These are phyloP conservation scores for Brachypterus glaber DNA, from an alignment of 2,888 invertebrate genomes.

Conservation along the genomic window DNA sequence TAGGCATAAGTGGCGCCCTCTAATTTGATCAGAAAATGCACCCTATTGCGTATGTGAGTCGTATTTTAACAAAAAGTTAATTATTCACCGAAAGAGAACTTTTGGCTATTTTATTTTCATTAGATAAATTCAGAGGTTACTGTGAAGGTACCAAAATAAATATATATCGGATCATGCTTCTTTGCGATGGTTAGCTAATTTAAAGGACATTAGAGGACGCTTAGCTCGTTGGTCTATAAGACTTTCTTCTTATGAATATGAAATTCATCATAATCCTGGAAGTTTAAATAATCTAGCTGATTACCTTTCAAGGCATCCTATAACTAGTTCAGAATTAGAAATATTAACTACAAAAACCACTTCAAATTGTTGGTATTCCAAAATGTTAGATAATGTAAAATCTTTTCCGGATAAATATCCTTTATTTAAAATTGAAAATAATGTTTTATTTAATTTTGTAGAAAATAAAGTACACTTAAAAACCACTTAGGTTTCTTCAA, in stretches of 20 bases:
- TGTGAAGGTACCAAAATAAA: too few relatives aligned
- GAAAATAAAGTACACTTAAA: neutral
- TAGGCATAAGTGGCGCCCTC: slow-evolving; percentile 14
- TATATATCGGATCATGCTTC: too few relatives aligned
- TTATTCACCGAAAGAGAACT: slow-evolving; percentile 18
- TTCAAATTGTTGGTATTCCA: slow-evolving; percentile 12
- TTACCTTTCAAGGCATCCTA: slow-evolving; percentile 8
- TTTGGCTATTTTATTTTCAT: too few relatives aligned
- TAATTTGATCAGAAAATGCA: too few relatives aligned
- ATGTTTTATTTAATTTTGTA: slow-evolving; percentile 10
- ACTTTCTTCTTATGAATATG: too few relatives aligned
- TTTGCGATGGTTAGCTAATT: too few relatives aligned
- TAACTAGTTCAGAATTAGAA: too few relatives aligned
- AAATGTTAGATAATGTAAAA: slow-evolving; percentile 9
- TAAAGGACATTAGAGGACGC: too few relatives aligned
- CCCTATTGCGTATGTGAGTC: too few relatives aligned
- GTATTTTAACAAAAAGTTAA: slow-evolving; percentile 26
- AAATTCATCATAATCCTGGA: slow-evolving; percentile 6
- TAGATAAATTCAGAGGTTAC: too few relatives aligned
- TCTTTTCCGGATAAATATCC: slow-evolving; percentile 10
- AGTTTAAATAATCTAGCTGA: slow-evolving; percentile 8
- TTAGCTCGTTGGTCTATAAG: slow-evolving; percentile 9
- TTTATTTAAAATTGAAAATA: slow-evolving; percentile 9
- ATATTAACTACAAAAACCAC: too few relatives aligned
- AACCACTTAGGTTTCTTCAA: slow-evolving; percentile 19